phyloP scores from a whole-genome alignment of 2,113 vertebrate species.

The Chloropsis cyanopogon region DNA sequence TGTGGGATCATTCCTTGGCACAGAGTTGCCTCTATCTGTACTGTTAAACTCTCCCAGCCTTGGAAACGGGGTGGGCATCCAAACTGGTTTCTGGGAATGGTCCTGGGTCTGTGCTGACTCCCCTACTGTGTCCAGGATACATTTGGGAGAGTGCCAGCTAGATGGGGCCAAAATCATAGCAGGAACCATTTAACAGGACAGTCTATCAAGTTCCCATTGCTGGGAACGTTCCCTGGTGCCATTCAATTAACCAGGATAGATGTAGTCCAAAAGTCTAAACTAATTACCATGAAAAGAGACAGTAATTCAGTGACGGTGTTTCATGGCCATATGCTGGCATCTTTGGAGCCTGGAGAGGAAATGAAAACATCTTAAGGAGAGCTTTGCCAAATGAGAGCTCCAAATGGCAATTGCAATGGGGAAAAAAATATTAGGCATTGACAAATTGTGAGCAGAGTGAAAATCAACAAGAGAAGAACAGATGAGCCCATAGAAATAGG shows the following conservation, averaged over 20 bases:
- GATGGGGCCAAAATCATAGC: background rate
- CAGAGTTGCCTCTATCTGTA: background rate
- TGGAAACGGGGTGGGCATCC: background rate
- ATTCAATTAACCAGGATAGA: slow-evolving; percentile 24
- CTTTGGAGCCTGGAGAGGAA: background rate
- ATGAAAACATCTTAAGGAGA: background rate
- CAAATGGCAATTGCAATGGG: background rate
- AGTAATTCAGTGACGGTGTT: background rate
- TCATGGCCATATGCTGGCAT: background rate
- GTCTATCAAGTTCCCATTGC: background rate
- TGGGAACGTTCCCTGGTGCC: background rate
- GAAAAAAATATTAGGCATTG: background rate
- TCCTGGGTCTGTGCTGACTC: background rate
- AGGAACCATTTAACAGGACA: slow-evolving; percentile 14
- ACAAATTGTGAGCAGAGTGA: background rate
- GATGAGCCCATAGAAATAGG: background rate
- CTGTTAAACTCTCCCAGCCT: background rate
- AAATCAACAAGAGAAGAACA: background rate
- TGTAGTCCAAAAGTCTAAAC: slow-evolving; percentile 8
- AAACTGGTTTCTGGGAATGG: background rate
- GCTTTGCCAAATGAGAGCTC: background rate
- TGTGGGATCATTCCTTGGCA: background rate
- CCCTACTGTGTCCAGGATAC: background rate
- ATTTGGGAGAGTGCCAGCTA: background rate
- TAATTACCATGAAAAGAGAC: slow-evolving; percentile 26